Conservation (phyloP, 2,113 vertebrate genomes). For the Polypterus senegalus region DNA sequence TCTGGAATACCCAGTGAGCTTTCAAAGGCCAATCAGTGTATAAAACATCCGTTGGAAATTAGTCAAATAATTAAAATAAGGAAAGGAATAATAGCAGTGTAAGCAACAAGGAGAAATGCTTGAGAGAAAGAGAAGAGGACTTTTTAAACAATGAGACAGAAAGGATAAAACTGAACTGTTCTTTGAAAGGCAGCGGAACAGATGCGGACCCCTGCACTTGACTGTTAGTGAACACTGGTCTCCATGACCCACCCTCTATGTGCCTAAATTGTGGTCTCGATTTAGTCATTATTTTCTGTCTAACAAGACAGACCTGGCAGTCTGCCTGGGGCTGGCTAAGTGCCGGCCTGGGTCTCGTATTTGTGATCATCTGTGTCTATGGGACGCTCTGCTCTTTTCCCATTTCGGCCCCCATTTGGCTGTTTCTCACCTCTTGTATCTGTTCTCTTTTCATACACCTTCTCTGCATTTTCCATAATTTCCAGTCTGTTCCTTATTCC, state of each 20-base stretch:
- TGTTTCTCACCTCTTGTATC: background rate
- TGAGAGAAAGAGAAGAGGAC: slow-evolving; percentile 56
- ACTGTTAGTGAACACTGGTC: slow-evolving; percentile 60
- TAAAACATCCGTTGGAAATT: no score
- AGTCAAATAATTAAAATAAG: slow-evolving; percentile 4
- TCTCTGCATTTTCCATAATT: background rate
- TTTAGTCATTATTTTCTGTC: slow-evolving; percentile 42
- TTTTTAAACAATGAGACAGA: slow-evolving; percentile 54
- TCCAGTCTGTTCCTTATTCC: background rate
- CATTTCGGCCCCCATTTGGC: slow-evolving; percentile 1
- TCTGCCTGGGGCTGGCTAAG: slow-evolving; percentile 59
- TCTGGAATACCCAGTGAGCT: no score
- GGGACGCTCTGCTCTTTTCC: slow-evolving; percentile 24
- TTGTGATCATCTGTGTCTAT: no score
- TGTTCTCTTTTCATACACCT: background rate
- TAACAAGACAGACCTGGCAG: slow-evolving; percentile 62
- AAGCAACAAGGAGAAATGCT: slow-evolving; percentile 34
- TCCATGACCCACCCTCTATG: slow-evolving; percentile 54
- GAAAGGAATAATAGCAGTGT: slow-evolving; percentile 23
- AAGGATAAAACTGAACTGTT: slow-evolving; percentile 44
- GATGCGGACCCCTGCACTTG: slow-evolving; percentile 33
- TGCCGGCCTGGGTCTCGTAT: slow-evolving; percentile 54
- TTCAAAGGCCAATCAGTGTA: no score
- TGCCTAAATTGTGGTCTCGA: slow-evolving; percentile 64
- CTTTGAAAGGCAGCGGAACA: no score